Evolutionary conservation across 2,888 invertebrate species (phyloP).

Genomic region (Mechanitis mazaeus): DNA sequence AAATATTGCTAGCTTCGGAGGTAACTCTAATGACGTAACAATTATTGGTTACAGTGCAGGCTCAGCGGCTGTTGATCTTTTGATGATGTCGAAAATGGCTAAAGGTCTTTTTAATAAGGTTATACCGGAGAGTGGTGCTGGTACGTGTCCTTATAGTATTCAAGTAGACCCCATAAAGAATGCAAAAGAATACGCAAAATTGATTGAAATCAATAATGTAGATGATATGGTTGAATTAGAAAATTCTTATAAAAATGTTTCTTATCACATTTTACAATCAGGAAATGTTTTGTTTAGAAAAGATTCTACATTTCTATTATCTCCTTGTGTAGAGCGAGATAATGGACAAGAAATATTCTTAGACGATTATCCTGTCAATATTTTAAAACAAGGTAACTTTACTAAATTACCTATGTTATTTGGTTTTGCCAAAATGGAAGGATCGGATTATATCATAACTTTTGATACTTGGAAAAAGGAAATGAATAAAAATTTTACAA

Average conservation of each 20-base stretch:
- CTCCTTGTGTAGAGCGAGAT: conserved; percentile 36
- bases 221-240: conserved; percentile 39
- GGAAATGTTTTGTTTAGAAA: conserved; percentile 29
- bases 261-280: conserved; percentile 37
- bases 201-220: conserved; percentile 32
- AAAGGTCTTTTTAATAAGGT: conserved; percentile 30
- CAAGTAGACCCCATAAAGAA: conserved; percentile 32
- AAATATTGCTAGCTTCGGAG: conserved; percentile 41
- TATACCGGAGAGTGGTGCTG: conserved; percentile 32
- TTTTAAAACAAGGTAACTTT: conserved; percentile 34
- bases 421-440: conserved; percentile 43
- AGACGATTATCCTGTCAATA: conserved; percentile 38
- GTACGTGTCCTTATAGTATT: conserved; percentile 23
- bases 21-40: conserved; percentile 43
- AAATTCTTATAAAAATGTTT: conserved; percentile 40
- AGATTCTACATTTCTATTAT: conserved; percentile 30
- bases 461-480: conserved; percentile 37
- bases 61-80: conserved; percentile 43
- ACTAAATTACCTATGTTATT: conserved; percentile 43
- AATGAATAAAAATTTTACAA: conserved; percentile 46
- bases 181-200: conserved; percentile 30
- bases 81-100: conserved; percentile 45
- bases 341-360: conserved; percentile 36
- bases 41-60: conserved; percentile 52
- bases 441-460: conserved; percentile 30